Conservation (phyloP, 2,888 invertebrate genomes). For the Morpho deidamia region DNA sequence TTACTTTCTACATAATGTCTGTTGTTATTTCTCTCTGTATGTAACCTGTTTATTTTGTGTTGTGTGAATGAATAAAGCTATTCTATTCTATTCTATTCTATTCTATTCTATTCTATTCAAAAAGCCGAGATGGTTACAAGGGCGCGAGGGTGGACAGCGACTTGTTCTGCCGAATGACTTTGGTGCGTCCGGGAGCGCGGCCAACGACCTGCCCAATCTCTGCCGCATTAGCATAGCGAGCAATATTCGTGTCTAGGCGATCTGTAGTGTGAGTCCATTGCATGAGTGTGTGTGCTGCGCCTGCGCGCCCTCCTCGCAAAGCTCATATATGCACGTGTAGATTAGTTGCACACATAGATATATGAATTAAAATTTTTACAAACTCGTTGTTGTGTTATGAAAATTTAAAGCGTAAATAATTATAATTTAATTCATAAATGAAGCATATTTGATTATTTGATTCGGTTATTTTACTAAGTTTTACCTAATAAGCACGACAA, state of each 20-base stretch:
- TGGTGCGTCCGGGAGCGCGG: constrained; percentile 73
- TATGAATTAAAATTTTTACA: constrained; percentile 8
- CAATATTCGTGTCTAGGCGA: constrained; percentile 68
- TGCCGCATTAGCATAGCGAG: constrained; percentile 78
- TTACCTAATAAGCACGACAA: too few species aligned
- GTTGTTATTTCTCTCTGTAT: too few species aligned
- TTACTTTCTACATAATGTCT: too few species aligned
- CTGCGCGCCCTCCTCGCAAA: constrained; percentile 34
- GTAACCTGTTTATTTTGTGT: too few species aligned
- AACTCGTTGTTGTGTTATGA: background rate
- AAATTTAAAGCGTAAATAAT: constrained; percentile 1
- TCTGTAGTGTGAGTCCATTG: constrained; percentile 34
- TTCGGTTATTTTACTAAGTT: background rate
- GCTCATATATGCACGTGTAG: constrained; percentile 23
- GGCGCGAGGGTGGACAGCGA: constrained; percentile 60
- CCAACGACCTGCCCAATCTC: constrained; percentile 79
- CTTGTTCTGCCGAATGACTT: constrained; percentile 73
- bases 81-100: too few species aligned
- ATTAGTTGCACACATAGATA: constrained; percentile 20
- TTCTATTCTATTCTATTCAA: too few species aligned
- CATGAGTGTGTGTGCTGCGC: constrained; percentile 30
- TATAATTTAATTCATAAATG: background rate
- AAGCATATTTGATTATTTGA: too few species aligned
- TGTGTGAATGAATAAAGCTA: too few species aligned
- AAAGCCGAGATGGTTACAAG: constrained; percentile 28